Evolutionary conservation across 92 coral and sea anemone genomes (phyloP).

Genomic region (Virgularia gustaviana): DNA sequence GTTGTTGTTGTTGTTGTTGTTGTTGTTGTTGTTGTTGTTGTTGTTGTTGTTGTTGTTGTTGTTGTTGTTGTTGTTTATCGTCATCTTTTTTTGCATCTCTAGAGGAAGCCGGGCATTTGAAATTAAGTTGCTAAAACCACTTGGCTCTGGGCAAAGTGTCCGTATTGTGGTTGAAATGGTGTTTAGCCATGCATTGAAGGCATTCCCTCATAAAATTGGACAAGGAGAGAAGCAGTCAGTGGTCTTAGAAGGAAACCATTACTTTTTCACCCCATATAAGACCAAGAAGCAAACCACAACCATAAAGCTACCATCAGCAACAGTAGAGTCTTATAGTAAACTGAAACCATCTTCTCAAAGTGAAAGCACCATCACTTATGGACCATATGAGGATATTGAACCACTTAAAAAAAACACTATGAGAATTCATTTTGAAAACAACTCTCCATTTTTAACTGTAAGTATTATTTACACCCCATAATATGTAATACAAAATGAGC

Average conservation of each 20-base stretch:
- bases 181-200: constrained; percentile 81
- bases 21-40: constrained; percentile 21
- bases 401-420: constrained; percentile 67
- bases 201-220: constrained; percentile 79
- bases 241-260: constrained; percentile 89
- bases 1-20: no score
- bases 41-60: not conserved
- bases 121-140: constrained; percentile 56
- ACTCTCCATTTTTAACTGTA: constrained; percentile 91
- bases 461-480: constrained; percentile 24
- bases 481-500: no score
- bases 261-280: constrained; percentile 67
- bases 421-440: constrained; percentile 94
- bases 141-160: constrained; percentile 60
- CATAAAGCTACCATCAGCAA: constrained; percentile 74
- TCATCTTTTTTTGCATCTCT: not conserved
- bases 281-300: constrained; percentile 79
- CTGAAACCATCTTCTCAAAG: constrained; percentile 74
- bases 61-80: not conserved
- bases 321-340: constrained; percentile 82
- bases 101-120: constrained; percentile 69
- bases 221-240: constrained; percentile 91
- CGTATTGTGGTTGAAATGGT: constrained; percentile 70
- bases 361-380: constrained; percentile 75
- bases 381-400: constrained; percentile 75